phyloP scores from a whole-genome alignment of 1,140 invertebrate genomes.

The Sinella curviseta region DNA sequence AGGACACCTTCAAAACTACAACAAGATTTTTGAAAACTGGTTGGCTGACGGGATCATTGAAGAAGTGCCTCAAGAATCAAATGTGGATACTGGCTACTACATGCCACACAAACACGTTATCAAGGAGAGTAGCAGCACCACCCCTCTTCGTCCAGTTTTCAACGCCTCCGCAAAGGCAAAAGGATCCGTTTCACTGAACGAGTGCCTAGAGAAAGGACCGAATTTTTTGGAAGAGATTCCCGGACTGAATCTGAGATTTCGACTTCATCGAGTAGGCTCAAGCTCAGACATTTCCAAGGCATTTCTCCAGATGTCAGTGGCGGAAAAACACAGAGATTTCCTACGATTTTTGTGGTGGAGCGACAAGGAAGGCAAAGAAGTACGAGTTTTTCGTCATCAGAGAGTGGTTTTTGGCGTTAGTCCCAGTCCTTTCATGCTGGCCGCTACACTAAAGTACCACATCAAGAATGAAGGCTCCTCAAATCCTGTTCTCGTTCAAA shows the following conservation, averaged over 20 bases:
- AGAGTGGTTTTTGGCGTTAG: conserved; percentile 30
- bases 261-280: neutral
- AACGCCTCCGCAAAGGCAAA: conserved; percentile 44
- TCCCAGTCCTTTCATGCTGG: conserved; percentile 30
- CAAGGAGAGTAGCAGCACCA: conserved; percentile 52
- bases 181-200: conserved; percentile 51
- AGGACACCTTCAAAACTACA: neutral
- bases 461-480: neutral
- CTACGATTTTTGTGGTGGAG: conserved; percentile 34
- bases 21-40: conserved; percentile 16
- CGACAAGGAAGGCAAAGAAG: neutral
- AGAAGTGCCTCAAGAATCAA: neutral
- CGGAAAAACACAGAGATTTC: neutral
- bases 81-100: neutral
- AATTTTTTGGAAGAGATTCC: conserved; percentile 35
- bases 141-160: conserved; percentile 46
- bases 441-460: conserved; percentile 12
- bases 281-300: conserved; percentile 32
- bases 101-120: conserved; percentile 2
- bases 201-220: conserved; percentile 44
- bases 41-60: conserved; percentile 38
- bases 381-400: conserved; percentile 3
- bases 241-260: neutral
- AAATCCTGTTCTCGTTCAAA: neutral
- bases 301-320: conserved; percentile 9